Conservation (phyloP, 2,888 invertebrate species). For the Lordiphosa andalusiaca region DNA sequence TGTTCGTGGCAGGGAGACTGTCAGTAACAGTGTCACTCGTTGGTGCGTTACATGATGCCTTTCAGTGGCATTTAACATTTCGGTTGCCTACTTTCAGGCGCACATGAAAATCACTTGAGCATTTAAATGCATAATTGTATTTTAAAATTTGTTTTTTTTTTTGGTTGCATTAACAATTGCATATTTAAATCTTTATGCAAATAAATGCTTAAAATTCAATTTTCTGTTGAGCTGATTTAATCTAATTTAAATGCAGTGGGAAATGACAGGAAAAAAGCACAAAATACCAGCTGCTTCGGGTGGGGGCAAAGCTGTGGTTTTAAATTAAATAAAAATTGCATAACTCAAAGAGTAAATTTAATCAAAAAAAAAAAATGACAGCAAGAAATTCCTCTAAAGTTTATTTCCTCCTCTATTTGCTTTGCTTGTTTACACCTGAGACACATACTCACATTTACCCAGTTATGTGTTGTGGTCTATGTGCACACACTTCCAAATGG, state of each 20-base stretch:
- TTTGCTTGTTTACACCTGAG: no score
- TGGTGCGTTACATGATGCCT: no score
- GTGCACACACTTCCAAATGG: slow-evolving; percentile 3
- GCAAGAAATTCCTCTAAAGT: background rate
- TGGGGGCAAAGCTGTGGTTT: no score
- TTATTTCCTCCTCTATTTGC: background rate
- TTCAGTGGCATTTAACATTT: no score
- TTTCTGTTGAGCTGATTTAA: slow-evolving; percentile 38
- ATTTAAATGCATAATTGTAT: no score
- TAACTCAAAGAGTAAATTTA: slow-evolving; percentile 57
- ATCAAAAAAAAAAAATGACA: slow-evolving; percentile 28
- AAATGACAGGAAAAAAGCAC: slow-evolving; percentile 2
- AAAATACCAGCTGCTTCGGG: background rate
- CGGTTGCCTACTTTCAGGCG: no score
- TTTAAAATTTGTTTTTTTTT: background rate
- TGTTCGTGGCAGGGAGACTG: slow-evolving; percentile 37
- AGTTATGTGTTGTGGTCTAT: no score
- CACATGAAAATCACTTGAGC: no score
- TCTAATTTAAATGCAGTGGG: slow-evolving; percentile 21
- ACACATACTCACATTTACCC: no score
- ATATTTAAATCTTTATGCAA: no score
- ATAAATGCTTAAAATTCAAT: slow-evolving; percentile 29
- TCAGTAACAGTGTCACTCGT: slow-evolving; percentile 61
- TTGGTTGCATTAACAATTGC: slow-evolving; percentile 24
- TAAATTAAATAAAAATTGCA: slow-evolving; percentile 38